Base-by-base conservation (phyloP, 1,140 invertebrate species). In the Hycleus cichorii region DNA sequence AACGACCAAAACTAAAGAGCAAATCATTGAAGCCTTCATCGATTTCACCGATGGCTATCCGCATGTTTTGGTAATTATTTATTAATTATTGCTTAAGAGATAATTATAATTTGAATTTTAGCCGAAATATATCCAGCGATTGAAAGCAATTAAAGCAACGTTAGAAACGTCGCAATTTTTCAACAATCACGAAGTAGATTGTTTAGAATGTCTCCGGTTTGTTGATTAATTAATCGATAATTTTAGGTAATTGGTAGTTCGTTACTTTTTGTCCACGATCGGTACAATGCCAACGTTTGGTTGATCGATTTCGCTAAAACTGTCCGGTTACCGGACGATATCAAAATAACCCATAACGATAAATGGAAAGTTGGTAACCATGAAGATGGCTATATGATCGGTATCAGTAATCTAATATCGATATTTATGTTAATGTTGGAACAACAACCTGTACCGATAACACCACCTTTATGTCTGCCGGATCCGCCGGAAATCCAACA, bases 231-330 rank as follows among this genome's bases (percentile, higher is more conserved):
- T 25, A 4, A 39, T 26, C 24, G 7, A 42, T 59, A 48, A 68
- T 77, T 77, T 48, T 70, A 88, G 85, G 83, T 98, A n/a, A 96
- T 99, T 61, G 96, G 96, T 42, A 95, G 91, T 72, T 97, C 93
- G 24, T 75, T 99, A 47, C 79, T 99, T 38, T 97, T 99, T 74
- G 92, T 98, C 5, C 95, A 97, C 75, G 95, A 98, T 72, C 79
- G 85, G 11, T 82, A 83, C 53, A 87, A 86, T 66, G 91, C 93
- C 4, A 90, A 87, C 57, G 84, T 97, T 9, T 98, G 95, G 95
- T 84, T 99, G 78, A 99, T 98, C 53, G 96, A 98, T 77, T 99
- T 99, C 76, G 96, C 95, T 6, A 98, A 98, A 76, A 97, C 93
- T 2, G 81, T 91, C 47, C 83, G 84, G 10, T 76, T 98, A 46